These are phyloP conservation scores for Gadopsis bispinosus DNA, from an alignment of 2,797 vertebrate species.

Conservation along the genomic window DNA sequence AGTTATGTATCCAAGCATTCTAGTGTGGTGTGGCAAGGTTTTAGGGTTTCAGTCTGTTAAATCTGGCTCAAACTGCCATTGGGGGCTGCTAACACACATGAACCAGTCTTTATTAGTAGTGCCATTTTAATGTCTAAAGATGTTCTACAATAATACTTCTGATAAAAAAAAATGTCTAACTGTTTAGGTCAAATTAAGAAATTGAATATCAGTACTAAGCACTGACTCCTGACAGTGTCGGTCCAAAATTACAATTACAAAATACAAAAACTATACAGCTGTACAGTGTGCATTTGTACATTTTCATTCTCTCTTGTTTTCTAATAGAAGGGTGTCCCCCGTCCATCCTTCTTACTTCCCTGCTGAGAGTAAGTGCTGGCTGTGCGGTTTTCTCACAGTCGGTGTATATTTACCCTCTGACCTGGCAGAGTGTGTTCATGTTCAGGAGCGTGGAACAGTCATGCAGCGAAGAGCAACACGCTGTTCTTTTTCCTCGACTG, in stretches of 20 bases:
- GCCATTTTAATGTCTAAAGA: background rate
- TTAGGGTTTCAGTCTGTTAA: background rate
- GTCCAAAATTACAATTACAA: background rate
- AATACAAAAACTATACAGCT: background rate
- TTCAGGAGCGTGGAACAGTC: slow-evolving; percentile 35
- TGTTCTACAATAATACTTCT: background rate
- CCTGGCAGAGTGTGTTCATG: slow-evolving; percentile 35
- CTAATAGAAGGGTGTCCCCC: slow-evolving; percentile 15
- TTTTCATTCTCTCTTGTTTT: slow-evolving; percentile 24
- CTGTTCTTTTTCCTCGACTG: slow-evolving; percentile 17
- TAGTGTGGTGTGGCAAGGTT: background rate
- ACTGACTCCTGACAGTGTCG: background rate
- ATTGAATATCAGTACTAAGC: background rate
- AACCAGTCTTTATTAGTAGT: background rate
- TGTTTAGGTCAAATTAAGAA: background rate
- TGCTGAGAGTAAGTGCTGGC: slow-evolving; percentile 53
- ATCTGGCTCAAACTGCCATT: background rate
- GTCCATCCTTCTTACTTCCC: slow-evolving; percentile 28
- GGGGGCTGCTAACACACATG: background rate
- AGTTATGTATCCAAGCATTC: slow-evolving; percentile 42
- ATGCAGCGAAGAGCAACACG: slow-evolving; percentile 17
- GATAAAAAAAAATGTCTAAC: background rate
- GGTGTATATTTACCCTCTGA: slow-evolving; percentile 70
- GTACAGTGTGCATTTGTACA: background rate
- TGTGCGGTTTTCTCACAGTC: slow-evolving; percentile 50